phyloP scores from a whole-genome alignment of 2,888 invertebrate genomes.

The Polymixis flavicincta region DNA sequence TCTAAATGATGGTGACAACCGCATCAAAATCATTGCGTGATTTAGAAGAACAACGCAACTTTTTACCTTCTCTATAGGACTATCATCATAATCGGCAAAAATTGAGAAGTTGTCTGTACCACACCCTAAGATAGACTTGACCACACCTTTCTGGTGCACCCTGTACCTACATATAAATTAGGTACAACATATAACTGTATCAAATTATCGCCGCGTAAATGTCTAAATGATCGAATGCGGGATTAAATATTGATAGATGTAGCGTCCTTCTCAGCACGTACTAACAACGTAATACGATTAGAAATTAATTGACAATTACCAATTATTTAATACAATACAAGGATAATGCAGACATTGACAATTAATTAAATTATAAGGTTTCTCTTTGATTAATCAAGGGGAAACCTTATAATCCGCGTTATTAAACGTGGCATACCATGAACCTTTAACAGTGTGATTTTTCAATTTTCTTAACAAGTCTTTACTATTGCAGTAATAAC shows the following conservation, averaged over 20 bases:
- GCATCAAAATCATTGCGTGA: background rate
- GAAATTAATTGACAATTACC: constrained; percentile 28
- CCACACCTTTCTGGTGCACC: too few relatives aligned
- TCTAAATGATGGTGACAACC: too few relatives aligned
- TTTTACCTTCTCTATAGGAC: too few relatives aligned
- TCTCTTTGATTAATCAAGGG: background rate
- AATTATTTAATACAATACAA: constrained; percentile 22
- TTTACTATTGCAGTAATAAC: background rate
- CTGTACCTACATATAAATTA: too few relatives aligned
- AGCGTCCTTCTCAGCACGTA: background rate
- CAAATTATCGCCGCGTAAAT: background rate
- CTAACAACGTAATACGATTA: constrained; percentile 32
- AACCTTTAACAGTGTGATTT: background rate
- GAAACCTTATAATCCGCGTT: too few relatives aligned
- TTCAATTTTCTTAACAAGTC: background rate
- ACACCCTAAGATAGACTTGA: too few relatives aligned
- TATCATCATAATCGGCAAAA: too few relatives aligned
- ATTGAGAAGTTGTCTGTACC: too few relatives aligned
- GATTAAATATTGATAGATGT: constrained; percentile 9
- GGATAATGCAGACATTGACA: background rate
- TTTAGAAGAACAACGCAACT: too few relatives aligned
- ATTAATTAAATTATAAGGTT: background rate
- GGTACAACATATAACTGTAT: background rate
- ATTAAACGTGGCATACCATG: background rate
- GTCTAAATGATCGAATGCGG: constrained; percentile 8